These are phyloP conservation scores for Drosophila nigricruria DNA, from an alignment of 2,888 invertebrate genomes.

Conservation along the genomic window DNA sequence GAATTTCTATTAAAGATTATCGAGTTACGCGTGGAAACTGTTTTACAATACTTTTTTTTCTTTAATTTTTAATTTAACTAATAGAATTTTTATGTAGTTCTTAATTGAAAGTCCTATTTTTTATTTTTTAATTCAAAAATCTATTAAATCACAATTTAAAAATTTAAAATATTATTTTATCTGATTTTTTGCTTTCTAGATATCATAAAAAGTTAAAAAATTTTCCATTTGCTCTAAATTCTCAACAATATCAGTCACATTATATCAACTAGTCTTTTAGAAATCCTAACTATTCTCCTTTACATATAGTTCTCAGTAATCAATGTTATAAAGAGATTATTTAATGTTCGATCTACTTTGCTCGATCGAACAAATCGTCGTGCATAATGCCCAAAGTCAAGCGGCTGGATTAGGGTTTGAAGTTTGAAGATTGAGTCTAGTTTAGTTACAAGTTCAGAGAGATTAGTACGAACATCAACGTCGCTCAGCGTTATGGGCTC, in stretches of 20 bases:
- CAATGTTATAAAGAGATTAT: not conserved
- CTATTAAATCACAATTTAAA: no score
- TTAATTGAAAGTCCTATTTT: no score
- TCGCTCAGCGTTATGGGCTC: slow-evolving; percentile 91
- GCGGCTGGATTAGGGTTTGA: not conserved
- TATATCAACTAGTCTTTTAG: not conserved
- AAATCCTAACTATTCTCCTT: not conserved
- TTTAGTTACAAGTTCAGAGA: slow-evolving; percentile 65
- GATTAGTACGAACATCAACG: slow-evolving; percentile 89
- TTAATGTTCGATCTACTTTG: not conserved
- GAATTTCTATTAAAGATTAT: no score
- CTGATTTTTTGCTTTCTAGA: not conserved
- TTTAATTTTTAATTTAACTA: no score
- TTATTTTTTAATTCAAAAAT: no score
- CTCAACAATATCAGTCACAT: not conserved
- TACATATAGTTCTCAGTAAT: not conserved
- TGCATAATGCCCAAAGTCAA: slow-evolving; percentile 20
- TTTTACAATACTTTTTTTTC: no score
- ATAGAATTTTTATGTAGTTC: no score
- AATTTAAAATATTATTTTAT: not conserved
- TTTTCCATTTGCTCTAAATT: not conserved
- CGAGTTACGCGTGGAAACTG: no score
- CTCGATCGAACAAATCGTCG: not conserved
- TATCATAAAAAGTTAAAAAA: no score
- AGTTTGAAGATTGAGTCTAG: slow-evolving; percentile 30